These are phyloP conservation scores for Channa argus DNA, from an alignment of 2,113 vertebrate species.

Conservation along the genomic window DNA sequence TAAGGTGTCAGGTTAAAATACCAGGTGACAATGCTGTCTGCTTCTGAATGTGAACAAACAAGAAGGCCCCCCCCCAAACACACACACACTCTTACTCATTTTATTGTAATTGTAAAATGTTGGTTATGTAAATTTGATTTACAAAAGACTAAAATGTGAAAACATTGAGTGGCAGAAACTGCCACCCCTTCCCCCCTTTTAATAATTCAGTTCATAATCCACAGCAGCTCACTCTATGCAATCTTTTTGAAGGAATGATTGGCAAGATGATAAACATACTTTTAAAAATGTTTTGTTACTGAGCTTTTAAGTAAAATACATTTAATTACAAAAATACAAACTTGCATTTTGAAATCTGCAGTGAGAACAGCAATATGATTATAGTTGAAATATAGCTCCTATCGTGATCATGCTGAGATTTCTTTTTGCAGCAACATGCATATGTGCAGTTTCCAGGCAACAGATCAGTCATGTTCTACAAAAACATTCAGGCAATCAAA, in stretches of 20 bases:
- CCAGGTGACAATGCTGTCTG: background rate
- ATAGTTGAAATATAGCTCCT: background rate
- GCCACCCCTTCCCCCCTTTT: too few relatives aligned
- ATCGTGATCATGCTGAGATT: background rate
- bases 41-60: too few relatives aligned
- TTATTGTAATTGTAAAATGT: background rate
- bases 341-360: background rate
- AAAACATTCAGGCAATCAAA: constrained; percentile 8
- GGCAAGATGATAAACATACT: background rate
- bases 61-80: too few relatives aligned
- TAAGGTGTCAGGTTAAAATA: background rate
- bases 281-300: background rate
- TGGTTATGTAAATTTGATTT: too few relatives aligned
- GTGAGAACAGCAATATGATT: background rate
- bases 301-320: background rate
- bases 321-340: background rate
- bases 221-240: too few relatives aligned
- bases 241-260: background rate
- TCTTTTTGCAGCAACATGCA: background rate
- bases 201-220: too few relatives aligned
- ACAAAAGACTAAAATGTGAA: too few relatives aligned
- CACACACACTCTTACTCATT: background rate
- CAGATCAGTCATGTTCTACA: background rate
- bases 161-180: too few relatives aligned
- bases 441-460: constrained; percentile 41